Conservation (phyloP, 2,113 vertebrate genomes). For the Trematomus loennbergii region DNA sequence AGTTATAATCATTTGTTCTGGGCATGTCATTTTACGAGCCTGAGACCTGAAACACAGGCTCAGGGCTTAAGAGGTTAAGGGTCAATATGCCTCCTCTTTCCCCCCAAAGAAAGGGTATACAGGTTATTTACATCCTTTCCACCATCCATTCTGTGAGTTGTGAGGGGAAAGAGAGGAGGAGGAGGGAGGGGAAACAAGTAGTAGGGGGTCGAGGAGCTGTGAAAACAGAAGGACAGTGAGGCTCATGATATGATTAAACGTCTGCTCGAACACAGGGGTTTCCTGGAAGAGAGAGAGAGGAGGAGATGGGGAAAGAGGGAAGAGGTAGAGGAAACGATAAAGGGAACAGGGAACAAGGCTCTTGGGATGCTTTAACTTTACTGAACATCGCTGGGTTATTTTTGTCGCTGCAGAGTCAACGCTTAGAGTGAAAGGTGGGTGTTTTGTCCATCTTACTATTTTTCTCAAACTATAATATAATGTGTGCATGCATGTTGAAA, state of each 20-base stretch:
- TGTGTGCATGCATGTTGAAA: not conserved
- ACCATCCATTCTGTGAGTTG: not conserved
- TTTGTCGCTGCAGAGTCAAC: not conserved
- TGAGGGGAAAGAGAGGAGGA: slow-evolving; percentile 3
- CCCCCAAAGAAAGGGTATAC: not conserved
- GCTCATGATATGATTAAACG: slow-evolving; percentile 67
- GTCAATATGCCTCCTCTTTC: not conserved
- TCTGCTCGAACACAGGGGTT: slow-evolving; percentile 66
- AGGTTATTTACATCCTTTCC: not conserved
- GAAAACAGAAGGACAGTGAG: slow-evolving; percentile 51
- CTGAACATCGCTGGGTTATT: slow-evolving; percentile 3
- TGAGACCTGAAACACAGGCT: too few relatives aligned
- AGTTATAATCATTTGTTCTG: too few relatives aligned
- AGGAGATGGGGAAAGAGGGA: slow-evolving; percentile 11
- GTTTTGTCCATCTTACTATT: not conserved
- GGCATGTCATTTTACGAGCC: too few relatives aligned
- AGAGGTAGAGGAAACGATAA: slow-evolving; percentile 29
- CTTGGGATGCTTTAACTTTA: slow-evolving; percentile 34
- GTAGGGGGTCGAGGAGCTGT: slow-evolving; percentile 33
- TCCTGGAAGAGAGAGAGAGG: slow-evolving; percentile 46
- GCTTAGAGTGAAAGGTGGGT: slow-evolving; percentile 44
- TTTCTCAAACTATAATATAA: not conserved
- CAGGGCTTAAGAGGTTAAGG: too few relatives aligned
- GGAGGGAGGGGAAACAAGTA: not conserved
- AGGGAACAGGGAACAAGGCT: slow-evolving; percentile 13